Percentiles rank a stretch among this genome's conserved stretches.
Evolutionary conservation across 2,888 invertebrate genomes (phyloP).

Genomic region (Phragmatobia fuliginosa): DNA sequence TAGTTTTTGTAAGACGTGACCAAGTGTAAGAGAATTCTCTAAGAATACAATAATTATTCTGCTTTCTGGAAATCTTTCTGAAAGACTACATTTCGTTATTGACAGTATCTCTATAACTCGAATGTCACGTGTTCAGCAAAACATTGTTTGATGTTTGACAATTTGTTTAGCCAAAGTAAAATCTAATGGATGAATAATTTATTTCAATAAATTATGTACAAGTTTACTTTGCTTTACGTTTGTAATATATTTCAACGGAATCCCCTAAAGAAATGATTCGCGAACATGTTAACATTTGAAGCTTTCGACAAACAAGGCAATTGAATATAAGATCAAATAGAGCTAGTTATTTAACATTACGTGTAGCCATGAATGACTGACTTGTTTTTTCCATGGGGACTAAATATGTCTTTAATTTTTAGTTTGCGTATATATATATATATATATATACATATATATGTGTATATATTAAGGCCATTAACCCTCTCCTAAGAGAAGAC

Average conservation of each 20-base stretch:
- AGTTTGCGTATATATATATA: background rate
- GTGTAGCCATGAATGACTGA: background rate
- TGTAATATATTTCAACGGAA: conserved; percentile 17
- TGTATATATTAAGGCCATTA: too few species aligned
- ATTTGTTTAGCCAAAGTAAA: conserved; percentile 30
- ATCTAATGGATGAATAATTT: conserved; percentile 41
- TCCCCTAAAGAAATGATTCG: conserved; percentile 21
- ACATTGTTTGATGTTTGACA: conserved; percentile 36
- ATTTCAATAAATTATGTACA: conserved; percentile 20
- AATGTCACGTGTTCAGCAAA: conserved; percentile 20
- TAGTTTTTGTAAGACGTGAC: too few species aligned
- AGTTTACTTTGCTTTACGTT: conserved; percentile 11
- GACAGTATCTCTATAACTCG: conserved; percentile 2
- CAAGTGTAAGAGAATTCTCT: too few species aligned
- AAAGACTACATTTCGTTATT: background rate
- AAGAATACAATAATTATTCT: too few species aligned
- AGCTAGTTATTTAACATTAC: background rate
- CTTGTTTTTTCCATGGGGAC: background rate
- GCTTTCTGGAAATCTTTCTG: background rate
- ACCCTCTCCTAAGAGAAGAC: too few species aligned
- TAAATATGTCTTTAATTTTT: background rate
- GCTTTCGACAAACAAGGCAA: background rate
- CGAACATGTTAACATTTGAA: background rate
- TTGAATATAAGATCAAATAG: conserved; percentile 4
- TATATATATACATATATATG: too few species aligned